Evolutionary conservation across 2,888 invertebrate species (phyloP).

Genomic region (Archips crataeganus): DNA sequence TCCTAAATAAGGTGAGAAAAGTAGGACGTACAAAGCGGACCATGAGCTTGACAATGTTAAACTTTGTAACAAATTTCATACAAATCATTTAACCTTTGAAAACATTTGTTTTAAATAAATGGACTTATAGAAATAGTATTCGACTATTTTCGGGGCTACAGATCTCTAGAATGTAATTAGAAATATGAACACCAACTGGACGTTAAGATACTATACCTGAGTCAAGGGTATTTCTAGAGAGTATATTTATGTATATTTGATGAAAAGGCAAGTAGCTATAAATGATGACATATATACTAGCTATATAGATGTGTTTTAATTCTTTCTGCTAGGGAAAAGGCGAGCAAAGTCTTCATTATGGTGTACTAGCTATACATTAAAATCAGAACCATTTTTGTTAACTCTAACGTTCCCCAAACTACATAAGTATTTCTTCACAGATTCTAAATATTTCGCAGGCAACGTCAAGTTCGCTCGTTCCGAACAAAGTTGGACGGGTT

Average conservation of each 20-base stretch:
- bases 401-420: conserved; percentile 62
- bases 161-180: too few relatives aligned
- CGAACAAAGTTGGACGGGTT: conserved; percentile 65
- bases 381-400: conserved; percentile 44
- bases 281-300: too few relatives aligned
- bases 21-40: conserved; percentile 7
- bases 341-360: background rate
- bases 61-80: background rate
- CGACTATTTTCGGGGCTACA: too few relatives aligned
- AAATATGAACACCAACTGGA: too few relatives aligned
- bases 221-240: too few relatives aligned
- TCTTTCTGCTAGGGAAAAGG: too few relatives aligned
- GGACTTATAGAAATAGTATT: too few relatives aligned
- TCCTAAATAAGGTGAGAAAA: conserved; percentile 22
- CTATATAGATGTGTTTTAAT: too few relatives aligned
- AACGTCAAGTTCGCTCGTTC: conserved; percentile 69
- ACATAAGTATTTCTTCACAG: conserved; percentile 60
- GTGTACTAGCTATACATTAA: background rate
- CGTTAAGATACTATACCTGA: too few relatives aligned
- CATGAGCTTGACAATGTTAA: background rate
- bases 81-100: conserved; percentile 1
- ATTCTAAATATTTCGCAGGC: conserved; percentile 70
- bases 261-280: too few relatives aligned
- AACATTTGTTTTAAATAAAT: background rate
- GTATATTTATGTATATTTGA: too few relatives aligned